Evolutionary conservation across 1,140 invertebrate genomes (phyloP).

Genomic region (Ceratina australensis): DNA sequence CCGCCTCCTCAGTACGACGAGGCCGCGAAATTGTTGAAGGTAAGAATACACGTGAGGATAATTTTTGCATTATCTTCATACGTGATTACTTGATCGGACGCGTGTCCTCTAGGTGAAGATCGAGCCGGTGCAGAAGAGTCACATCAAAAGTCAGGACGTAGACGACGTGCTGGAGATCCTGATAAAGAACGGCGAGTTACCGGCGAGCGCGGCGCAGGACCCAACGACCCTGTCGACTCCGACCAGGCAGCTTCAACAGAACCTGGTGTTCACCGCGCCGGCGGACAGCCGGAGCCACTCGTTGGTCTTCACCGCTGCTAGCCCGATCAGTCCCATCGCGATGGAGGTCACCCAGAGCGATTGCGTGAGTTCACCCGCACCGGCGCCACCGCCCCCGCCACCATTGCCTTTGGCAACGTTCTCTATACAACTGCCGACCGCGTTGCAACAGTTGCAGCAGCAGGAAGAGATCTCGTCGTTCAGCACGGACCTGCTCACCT

Average conservation of each 20-base stretch:
- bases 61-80: too few relatives aligned
- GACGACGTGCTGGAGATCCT: constrained; percentile 97
- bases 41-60: constrained; percentile 23
- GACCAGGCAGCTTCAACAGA: constrained; percentile 75
- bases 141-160: constrained; percentile 91
- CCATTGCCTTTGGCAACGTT: constrained; percentile 79
- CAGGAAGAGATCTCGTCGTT: constrained; percentile 70
- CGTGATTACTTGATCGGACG: too few relatives aligned
- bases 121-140: constrained; percentile 79
- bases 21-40: constrained; percentile 84
- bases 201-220: constrained; percentile 91
- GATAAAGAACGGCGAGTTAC: constrained; percentile 95
- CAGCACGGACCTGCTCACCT: constrained; percentile 63
- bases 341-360: constrained; percentile 75
- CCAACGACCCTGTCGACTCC: constrained; percentile 85
- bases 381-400: constrained; percentile 76
- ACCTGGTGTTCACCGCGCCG: constrained; percentile 74
- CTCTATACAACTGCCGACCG: constrained; percentile 77
- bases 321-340: constrained; percentile 76
- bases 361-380: constrained; percentile 73
- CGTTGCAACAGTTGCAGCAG: constrained; percentile 69
- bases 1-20: constrained; percentile 85
- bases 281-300: constrained; percentile 73
- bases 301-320: constrained; percentile 70
- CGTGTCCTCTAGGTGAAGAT: constrained; percentile 70